Evolutionary conservation across 2,888 invertebrate species (phyloP), one percentile per base, ranked within the genome.

Genomic region (Barypeithes pellucidus): DNA sequence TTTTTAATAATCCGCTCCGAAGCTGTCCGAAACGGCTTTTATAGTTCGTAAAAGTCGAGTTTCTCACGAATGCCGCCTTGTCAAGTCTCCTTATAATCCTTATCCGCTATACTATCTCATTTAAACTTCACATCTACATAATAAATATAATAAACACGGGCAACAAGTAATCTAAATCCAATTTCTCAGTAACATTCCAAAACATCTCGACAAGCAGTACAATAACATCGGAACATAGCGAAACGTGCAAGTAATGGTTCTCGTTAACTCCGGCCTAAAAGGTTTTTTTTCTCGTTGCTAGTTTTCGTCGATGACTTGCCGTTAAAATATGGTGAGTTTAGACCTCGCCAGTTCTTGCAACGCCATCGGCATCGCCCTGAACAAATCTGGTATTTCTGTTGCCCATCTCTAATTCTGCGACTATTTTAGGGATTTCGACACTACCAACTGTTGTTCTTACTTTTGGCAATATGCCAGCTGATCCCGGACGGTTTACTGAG

Each of bases 121-220:
- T 60, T 67, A 47, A 14, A 59, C 16, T 36, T 67, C 60, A 39
- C 67, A 67, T 67, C 67, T 59, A 67, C 67, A 67, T 67, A 67
- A 67, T 67, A 67, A 67, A 67, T 50, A 67, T 67, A 67, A 67
- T 67, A 67, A n/a, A 60, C 67, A 67, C 60, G 16, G 50, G 47
- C 16, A 60, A 67, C 67, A 50, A 67, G 67, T 60, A 67, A 67
- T 67, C 67, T 67, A 67, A 67, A 67, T 67, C 67, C 67, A 67
- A 67, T 67, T 67, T 67, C 67, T 22, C 67, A 60, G 45, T 59
- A 60, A 67, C 67, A 67, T 67, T 67, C 67, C 67, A 20, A 33
- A 67, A 59, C 67, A 47, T 22, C 45, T 54, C 39, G 20, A 52
- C 18, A 52, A 43, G 66, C 24, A 41, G 16, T 33, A 67, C 57